phyloP scores from a whole-genome alignment of 1,140 invertebrate genomes.

The Macrosteles quadrilineatus region DNA sequence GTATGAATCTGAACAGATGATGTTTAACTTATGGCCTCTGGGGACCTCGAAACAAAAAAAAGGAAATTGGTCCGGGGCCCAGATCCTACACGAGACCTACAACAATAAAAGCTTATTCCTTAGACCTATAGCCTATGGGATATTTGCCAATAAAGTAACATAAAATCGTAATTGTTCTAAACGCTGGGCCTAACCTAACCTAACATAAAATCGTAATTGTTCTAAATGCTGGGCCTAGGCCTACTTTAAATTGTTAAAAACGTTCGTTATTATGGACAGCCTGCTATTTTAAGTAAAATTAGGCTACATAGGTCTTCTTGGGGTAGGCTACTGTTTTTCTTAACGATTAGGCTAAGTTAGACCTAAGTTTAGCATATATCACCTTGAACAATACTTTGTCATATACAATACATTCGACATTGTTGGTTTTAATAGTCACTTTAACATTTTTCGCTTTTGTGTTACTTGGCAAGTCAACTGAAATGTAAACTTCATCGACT shows the following conservation, averaged over 20 bases:
- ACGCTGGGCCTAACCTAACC: no score
- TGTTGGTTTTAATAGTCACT: conserved; percentile 48
- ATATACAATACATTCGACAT: conserved; percentile 44
- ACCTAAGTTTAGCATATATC: conserved; percentile 19
- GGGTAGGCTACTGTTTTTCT: background rate
- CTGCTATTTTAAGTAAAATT: background rate
- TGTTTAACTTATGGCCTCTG: no score
- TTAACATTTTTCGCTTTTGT: conserved; percentile 51
- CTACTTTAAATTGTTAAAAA: background rate
- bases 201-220: background rate
- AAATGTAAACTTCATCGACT: conserved; percentile 56
- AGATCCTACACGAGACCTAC: no score
- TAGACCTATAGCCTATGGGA: no score
- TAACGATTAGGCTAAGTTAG: background rate
- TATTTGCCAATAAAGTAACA: no score
- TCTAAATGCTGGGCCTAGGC: no score
- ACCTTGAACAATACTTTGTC: conserved; percentile 51
- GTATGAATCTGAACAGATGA: no score
- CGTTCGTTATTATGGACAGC: background rate
- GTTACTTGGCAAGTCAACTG: conserved; percentile 50
- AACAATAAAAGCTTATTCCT: no score
- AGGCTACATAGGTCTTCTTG: background rate
- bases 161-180: no score
- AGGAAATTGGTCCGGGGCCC: no score
- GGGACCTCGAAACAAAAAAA: no score